Evolutionary conservation across 2,797 vertebrate genomes (phyloP).

Genomic region (Macroramphosus scolopax): DNA sequence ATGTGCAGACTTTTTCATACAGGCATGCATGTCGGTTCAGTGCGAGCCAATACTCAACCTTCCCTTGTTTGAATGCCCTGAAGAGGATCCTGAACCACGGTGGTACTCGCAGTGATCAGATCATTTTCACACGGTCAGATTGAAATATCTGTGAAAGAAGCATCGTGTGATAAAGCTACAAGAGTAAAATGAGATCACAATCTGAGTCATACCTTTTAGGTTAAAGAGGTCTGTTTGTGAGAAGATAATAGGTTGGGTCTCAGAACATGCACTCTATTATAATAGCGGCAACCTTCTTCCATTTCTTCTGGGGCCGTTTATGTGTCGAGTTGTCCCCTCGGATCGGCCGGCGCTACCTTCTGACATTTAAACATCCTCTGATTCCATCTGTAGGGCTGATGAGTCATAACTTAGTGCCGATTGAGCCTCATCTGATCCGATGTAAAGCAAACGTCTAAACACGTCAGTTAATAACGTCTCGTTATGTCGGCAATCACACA

Average conservation of each 20-base stretch:
- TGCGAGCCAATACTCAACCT: conserved; percentile 21
- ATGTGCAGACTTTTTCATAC: conserved; percentile 1
- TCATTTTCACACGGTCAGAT: conserved; percentile 28
- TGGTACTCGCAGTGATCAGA: conserved; percentile 20
- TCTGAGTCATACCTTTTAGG: conserved; percentile 32
- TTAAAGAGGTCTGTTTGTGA: no score
- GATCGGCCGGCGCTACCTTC: background rate
- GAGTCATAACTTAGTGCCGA: conserved; percentile 21
- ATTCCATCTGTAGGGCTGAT: conserved; percentile 20
- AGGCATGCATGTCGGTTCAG: conserved; percentile 4
- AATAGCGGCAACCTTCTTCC: background rate
- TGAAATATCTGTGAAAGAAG: conserved; percentile 10
- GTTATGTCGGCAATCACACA: background rate
- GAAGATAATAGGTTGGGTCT: no score
- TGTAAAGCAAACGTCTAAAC: conserved; percentile 29
- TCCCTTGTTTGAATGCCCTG: conserved; percentile 33
- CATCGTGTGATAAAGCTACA: conserved; percentile 14
- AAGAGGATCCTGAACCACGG: conserved; percentile 33
- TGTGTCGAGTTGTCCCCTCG: conserved; percentile 2
- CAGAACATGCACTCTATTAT: conserved; percentile 11
- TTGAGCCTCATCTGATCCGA: conserved; percentile 9
- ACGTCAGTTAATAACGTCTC: background rate
- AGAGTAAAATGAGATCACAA: conserved; percentile 40
- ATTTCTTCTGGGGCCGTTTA: background rate
- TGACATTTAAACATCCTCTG: conserved; percentile 10